Evolutionary conservation across 2,113 vertebrate genomes (phyloP), one percentile per base, ranked within the genome.

Genomic region (Platichthys stellatus): DNA sequence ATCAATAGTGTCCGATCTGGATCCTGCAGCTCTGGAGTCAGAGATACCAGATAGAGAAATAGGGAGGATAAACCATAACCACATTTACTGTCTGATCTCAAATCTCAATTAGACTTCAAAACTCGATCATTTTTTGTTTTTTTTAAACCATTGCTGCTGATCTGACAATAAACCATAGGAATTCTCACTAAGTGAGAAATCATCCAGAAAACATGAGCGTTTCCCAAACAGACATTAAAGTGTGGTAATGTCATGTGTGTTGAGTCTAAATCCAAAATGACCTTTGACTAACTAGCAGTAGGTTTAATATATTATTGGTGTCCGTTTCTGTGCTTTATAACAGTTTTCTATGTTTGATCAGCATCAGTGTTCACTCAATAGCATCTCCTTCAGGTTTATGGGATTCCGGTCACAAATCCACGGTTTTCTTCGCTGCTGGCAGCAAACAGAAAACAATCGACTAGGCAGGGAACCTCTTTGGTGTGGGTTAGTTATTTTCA

Each of bases 361-460:
- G 31, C 31, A 31, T 31, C 31, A 31, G 31, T 31, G 13, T 63
- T n/a, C 14, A 23, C 8, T 21, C 11, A 20, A 70, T 24, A 35
- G n/a, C 14, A 15, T 24, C 18, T 5, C 7, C 88, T 84, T 35
- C 74, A 86, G 70, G 69, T 90, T 56, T 86, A 89, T 78, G 83
- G 72, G 14, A 84, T 89, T 4, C 95, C 96, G 94, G 95, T 2
- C 94, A 93, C 68, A 96, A 96, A 38, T 95, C 95, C 82, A 96
- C 8, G 0, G 35, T 43, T 43, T 13, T 43, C 95, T 24, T 80
- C 64, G 91, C 89, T 43, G 88, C 85, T 57, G 96, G 96, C 56
- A 92, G 83, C 28, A 97, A 96, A 85, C 94, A 96, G 87, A 96
- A 96, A 74, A 0, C 93, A 95, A 31, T 63, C n/a, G 61, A 62